These are phyloP conservation scores for Capreolus pygargus DNA, from an alignment of 2,113 vertebrate species.

Conservation along the genomic window DNA sequence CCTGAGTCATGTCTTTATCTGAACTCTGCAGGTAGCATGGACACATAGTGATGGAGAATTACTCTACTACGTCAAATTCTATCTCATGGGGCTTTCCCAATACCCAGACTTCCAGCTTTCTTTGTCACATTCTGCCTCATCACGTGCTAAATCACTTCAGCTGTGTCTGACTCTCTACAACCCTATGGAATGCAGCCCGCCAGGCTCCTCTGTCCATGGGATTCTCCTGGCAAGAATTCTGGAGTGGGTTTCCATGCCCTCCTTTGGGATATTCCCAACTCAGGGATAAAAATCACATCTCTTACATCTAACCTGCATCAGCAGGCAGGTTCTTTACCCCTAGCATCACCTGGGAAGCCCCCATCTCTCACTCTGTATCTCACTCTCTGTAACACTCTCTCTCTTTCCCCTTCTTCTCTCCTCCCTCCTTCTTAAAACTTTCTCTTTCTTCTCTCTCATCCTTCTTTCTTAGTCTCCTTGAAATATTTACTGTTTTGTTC, in stretches of 20 bases:
- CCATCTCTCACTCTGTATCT: background rate
- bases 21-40: background rate
- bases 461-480: background rate
- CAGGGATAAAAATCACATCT: background rate
- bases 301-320: background rate
- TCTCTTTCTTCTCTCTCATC: background rate
- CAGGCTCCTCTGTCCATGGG: background rate
- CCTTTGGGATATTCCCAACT: background rate
- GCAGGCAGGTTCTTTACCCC: background rate
- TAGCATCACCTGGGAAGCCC: background rate
- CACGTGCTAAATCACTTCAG: conserved; percentile 3
- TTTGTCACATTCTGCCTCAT: conserved; percentile 47
- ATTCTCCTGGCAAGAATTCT: background rate
- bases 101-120: conserved; percentile 19
- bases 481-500: background rate
- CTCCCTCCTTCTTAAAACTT: background rate
- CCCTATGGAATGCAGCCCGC: background rate
- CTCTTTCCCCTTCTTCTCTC: background rate
- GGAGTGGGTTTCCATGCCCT: background rate
- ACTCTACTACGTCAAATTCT: conserved; percentile 36
- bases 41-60: conserved; percentile 2
- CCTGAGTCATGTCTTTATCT: background rate
- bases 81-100: conserved; percentile 50
- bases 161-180: background rate
- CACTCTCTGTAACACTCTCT: background rate